phyloP scores from a whole-genome alignment of 2,113 vertebrate species.

The Sapayoa aenigma region DNA sequence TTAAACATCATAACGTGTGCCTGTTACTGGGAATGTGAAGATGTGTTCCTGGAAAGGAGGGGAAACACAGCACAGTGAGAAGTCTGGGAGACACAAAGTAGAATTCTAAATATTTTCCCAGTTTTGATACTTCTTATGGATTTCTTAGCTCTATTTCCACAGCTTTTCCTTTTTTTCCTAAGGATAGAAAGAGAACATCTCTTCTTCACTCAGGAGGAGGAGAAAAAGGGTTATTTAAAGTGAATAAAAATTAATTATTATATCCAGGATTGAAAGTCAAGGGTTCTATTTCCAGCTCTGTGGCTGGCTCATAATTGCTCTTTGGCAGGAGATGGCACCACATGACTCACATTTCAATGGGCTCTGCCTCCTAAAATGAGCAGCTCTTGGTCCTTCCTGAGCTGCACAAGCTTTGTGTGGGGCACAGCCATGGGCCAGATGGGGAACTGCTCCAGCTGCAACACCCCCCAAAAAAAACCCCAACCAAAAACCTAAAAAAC shows the following conservation, averaged over 20 bases:
- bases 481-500: background rate
- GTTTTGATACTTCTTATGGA: background rate
- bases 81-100: background rate
- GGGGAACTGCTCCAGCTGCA: background rate
- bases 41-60: background rate
- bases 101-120: background rate
- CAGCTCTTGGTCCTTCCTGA: background rate
- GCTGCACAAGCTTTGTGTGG: background rate
- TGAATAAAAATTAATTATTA: slow-evolving; percentile 5
- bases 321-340: background rate
- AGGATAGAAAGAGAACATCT: background rate
- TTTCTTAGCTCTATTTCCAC: background rate
- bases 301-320: slow-evolving; percentile 18
- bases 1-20: background rate
- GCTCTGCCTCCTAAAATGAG: background rate
- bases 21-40: background rate
- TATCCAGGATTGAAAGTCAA: slow-evolving; percentile 9
- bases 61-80: background rate
- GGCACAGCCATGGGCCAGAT: background rate
- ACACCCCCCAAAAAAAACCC: background rate
- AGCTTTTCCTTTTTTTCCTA: background rate
- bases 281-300: slow-evolving; percentile 33
- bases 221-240: background rate
- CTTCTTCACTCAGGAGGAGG: background rate
- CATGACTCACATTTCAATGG: background rate